Evolutionary conservation across 2,797 vertebrate species (phyloP).

Genomic region (Hemibagrus guttatus): DNA sequence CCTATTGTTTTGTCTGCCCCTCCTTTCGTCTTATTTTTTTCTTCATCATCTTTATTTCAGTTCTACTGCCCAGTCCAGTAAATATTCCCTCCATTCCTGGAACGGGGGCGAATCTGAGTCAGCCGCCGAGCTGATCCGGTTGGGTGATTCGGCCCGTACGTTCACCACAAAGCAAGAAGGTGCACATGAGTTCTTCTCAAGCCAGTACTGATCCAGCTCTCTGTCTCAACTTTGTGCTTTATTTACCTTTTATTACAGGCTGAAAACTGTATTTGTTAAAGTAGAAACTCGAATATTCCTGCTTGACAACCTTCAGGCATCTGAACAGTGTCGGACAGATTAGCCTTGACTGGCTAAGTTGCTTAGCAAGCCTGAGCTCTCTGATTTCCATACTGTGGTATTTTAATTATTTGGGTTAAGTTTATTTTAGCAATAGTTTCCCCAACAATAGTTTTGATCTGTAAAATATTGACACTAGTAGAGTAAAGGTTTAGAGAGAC

Average conservation of each 20-base stretch:
- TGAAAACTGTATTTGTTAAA: too few relatives aligned
- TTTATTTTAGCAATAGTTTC: not conserved
- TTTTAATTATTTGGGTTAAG: not conserved
- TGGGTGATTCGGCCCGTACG: conserved; percentile 84
- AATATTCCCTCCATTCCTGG: conserved; percentile 71
- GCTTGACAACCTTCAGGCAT: not conserved
- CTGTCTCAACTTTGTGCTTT: not conserved
- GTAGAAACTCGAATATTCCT: too few relatives aligned
- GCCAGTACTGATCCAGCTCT: not conserved
- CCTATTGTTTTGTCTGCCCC: not conserved
- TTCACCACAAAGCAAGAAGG: conserved; percentile 80
- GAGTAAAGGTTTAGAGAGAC: not conserved
- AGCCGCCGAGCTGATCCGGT: conserved; percentile 81
- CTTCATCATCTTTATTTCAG: conserved; percentile 52
- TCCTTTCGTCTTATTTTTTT: not conserved
- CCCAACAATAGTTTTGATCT: not conserved
- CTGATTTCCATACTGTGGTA: not conserved
- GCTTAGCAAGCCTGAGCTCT: not conserved
- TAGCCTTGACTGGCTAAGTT: not conserved
- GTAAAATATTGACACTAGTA: not conserved
- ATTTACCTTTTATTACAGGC: not conserved
- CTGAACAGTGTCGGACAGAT: not conserved
- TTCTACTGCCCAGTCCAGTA: conserved; percentile 67
- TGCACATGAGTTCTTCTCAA: conserved; percentile 52
- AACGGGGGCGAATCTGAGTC: conserved; percentile 78